Evolutionary conservation across 1,140 invertebrate genomes (phyloP), one percentile per base, ranked within the genome.

Genomic region (Panulirus ornatus): DNA sequence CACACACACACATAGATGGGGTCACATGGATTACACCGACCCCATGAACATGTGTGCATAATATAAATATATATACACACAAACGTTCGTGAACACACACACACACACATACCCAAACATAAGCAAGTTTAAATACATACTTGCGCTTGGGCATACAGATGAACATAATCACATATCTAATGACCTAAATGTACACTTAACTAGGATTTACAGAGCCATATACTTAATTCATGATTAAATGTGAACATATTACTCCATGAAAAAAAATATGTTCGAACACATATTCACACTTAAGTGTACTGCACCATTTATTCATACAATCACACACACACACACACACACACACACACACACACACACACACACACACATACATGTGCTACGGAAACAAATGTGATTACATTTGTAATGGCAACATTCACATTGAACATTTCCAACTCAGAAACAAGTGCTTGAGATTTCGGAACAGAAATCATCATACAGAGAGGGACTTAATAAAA

Each of bases 341-440:
- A 22, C 47, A 81, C 38, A 38, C 38, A 42, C 66, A 84, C 82
- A 84, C 40, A 66, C 58, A 85, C 83, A 51, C 40, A 73, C 66
- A 85, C 83, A 71, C 40, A 85, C 22, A 34, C 19, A 75, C 58
- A 85, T 70, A 85, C 42, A 85, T 42, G 51, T 75, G 83, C 70
- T 51, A 51, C 42, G 38, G 16, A 40, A 70, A 75, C 83, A 54
- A 47, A 85, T 51, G 42, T 1, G 3, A 22, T 30, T 8, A 8
- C 27, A 30, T 66, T 66, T 66, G 30, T 27, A 3, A 5, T 8
- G n/a, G 22, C n/a, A 30, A 66, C 58, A 66, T 66, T 5, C 58
- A 66, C 30, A 66, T 30, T 22, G 27, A 27, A 66, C 58, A 30
- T 5, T 8, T 30, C 30, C 8, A 27, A 22, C 44, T 47, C n/a